Evolutionary conservation across 2,888 invertebrate genomes (phyloP).

Genomic region (Ischnus inquisitorius): DNA sequence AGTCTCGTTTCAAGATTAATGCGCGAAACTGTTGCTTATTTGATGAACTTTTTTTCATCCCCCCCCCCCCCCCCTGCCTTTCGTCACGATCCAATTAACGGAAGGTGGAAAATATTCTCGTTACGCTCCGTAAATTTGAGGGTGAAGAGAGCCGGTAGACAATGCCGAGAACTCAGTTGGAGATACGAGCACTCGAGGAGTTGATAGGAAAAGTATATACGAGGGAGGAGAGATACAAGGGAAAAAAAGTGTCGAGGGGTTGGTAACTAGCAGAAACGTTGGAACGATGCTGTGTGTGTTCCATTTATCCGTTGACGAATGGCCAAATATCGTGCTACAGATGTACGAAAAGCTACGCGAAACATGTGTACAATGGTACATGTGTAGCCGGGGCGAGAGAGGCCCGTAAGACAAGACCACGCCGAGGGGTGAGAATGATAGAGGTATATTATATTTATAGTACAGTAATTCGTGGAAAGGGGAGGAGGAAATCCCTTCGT

Average conservation of each 20-base stretch:
- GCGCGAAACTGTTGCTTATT: neutral
- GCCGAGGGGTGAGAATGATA: slow-evolving; percentile 33
- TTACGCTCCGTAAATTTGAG: slow-evolving; percentile 6
- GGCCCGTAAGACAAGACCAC: slow-evolving; percentile 8
- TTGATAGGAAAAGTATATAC: slow-evolving; percentile 27
- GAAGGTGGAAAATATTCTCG: slow-evolving; percentile 18
- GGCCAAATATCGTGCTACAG: slow-evolving; percentile 68
- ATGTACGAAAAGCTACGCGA: slow-evolving; percentile 35
- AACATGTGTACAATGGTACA: neutral
- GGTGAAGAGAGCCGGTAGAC: neutral
- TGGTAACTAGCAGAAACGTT: slow-evolving; percentile 40
- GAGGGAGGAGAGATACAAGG: neutral
- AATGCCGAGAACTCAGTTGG: slow-evolving; percentile 8
- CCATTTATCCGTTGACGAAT: slow-evolving; percentile 69
- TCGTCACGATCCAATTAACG: slow-evolving; percentile 11
- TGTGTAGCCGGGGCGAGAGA: neutral
- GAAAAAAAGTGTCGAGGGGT: slow-evolving; percentile 42
- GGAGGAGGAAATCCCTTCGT: neutral
- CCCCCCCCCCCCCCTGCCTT: too few relatives aligned
- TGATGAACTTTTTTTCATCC: neutral
- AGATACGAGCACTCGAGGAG: slow-evolving; percentile 33
- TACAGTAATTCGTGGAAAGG: slow-evolving; percentile 40
- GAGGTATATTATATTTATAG: slow-evolving; percentile 43
- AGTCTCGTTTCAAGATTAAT: neutral
- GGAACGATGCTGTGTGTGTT: slow-evolving; percentile 53